These are phyloP conservation scores for Henicopernis longicauda DNA, from an alignment of 2,113 vertebrate genomes.

Conservation along the genomic window DNA sequence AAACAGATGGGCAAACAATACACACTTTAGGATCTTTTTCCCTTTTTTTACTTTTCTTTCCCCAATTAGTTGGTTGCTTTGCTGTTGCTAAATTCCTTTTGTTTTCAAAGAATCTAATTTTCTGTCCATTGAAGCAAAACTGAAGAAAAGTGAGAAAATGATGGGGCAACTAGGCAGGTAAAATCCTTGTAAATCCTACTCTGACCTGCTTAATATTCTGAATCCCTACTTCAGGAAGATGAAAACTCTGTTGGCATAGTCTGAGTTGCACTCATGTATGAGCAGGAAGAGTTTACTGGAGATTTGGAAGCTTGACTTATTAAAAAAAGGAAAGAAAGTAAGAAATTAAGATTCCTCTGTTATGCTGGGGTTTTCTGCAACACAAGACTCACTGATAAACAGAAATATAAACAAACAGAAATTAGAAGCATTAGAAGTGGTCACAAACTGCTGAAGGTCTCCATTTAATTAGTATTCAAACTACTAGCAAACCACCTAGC, in stretches of 20 bases:
- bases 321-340: background rate
- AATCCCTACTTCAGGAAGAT: constrained; percentile 24
- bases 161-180: constrained; percentile 22
- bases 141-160: constrained; percentile 23
- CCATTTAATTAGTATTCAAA: constrained; percentile 54
- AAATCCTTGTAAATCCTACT: constrained; percentile 46
- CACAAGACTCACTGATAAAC: background rate
- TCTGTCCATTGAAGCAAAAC: constrained; percentile 24
- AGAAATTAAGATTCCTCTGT: constrained; percentile 18
- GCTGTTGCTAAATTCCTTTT: background rate
- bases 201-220: constrained; percentile 38
- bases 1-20: background rate
- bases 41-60: background rate
- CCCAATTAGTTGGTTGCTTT: background rate
- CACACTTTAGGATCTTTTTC: background rate
- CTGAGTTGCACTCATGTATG: background rate
- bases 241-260: background rate
- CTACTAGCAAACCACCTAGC: background rate
- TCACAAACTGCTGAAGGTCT: constrained; percentile 40
- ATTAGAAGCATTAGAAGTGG: constrained; percentile 45
- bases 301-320: background rate
- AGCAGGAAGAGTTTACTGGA: background rate
- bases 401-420: constrained; percentile 46
- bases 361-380: constrained; percentile 1
- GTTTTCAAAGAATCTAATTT: background rate